Base-by-base conservation (phyloP, 2,113 vertebrate genomes). In the Apodemus speciosus region DNA sequence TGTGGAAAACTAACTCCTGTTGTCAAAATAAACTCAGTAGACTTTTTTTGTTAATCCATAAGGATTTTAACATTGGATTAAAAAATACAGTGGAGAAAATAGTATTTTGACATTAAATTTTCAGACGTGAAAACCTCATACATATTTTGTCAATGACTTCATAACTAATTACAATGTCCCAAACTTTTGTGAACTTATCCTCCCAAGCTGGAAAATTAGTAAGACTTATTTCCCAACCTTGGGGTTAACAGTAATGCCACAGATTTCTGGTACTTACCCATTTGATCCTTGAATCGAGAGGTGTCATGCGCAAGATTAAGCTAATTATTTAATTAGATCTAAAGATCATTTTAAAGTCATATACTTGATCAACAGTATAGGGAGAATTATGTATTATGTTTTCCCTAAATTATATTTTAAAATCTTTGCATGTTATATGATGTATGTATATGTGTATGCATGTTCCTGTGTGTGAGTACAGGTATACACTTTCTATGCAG, bases 1-100 rank as follows among this genome's bases (percentile, higher is more conserved):
- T 77, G 49, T 69, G 51, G 84, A 87, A 95, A 89, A 93, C 23
- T 14, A 40, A 94, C 51, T 97, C 89, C 46, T 92, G 8, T 77
- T 84, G 72, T 93, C 92, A 94, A 79, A 79, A 92, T 85, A 95
- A 95, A 92, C 56, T 94, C 56, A 69, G 18, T 87, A 75, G 62
- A 23, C 21, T 69, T 93, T 91, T 46, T 46, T 91, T 68, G 20
- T 30, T 90, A 92, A 92, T 68, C 73, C 35, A 53, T 18, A 49
- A 60, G 87, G 38, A 89, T 91, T 92, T 81, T 92, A 94, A 53
- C 35, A 21, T 92, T 88, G 43, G n/a, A 87, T 68, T 89, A 90
- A 71, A 83, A 91, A 94, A 93, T 91, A 93, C 3, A 93, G 38
- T 23, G 51, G 46, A 96, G 71, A 95, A 93, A 88, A 87, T 92